phyloP scores from a whole-genome alignment of 1,140 invertebrate species.

The Batillaria attramentaria region DNA sequence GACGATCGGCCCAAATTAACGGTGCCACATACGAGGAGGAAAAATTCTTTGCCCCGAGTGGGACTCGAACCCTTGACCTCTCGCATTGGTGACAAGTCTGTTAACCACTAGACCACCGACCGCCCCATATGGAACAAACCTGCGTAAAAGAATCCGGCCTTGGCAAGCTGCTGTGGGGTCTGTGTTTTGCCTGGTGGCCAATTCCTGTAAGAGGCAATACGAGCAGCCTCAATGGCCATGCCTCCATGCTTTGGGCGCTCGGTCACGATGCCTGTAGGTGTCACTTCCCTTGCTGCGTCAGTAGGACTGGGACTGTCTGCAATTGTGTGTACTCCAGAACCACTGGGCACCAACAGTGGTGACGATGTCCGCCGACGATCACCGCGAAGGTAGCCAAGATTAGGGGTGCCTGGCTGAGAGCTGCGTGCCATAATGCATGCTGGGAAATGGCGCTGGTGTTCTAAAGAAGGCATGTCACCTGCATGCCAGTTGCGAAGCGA shows the following conservation, averaged over 20 bases:
- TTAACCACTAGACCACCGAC: no score
- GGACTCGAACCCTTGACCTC: no score
- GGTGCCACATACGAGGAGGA: no score
- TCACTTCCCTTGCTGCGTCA: no score
- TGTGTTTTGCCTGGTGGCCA: conserved; percentile 29
- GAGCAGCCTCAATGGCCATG: conserved; percentile 22
- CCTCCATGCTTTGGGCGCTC: conserved; percentile 55
- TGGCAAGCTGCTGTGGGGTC: conserved; percentile 36
- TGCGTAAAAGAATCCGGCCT: conserved; percentile 65
- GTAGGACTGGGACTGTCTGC: no score
- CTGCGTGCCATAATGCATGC: conserved; percentile 80
- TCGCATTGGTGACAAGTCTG: no score
- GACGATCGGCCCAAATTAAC: no score
- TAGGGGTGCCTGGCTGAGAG: neutral
- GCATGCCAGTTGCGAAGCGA: conserved; percentile 82
- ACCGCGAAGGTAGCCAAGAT: neutral
- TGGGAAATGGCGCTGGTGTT: conserved; percentile 83
- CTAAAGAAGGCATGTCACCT: conserved; percentile 82
- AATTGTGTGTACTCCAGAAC: no score
- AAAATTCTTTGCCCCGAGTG: no score
- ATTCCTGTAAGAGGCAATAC: conserved; percentile 23
- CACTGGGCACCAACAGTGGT: neutral
- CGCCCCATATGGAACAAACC: no score
- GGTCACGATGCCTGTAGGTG: conserved; percentile 41
- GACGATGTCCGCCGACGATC: neutral